Evolutionary conservation across 2,113 vertebrate genomes (phyloP).

Genomic region (Alosa alosa): DNA sequence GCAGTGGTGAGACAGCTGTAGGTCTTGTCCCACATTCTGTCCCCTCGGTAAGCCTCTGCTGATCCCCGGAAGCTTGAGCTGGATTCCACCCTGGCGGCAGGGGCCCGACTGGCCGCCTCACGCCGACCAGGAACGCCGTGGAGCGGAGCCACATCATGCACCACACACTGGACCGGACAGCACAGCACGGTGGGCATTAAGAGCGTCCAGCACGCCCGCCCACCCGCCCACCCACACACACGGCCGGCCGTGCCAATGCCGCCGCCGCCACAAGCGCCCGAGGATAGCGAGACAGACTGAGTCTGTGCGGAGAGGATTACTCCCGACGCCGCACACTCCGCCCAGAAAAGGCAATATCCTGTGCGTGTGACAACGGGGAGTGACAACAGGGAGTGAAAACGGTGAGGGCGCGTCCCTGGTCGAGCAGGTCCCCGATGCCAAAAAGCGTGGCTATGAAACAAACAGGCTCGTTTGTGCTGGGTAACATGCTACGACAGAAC

Average conservation of each 20-base stretch:
- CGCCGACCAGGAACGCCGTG: not conserved
- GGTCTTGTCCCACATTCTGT: conserved; percentile 18
- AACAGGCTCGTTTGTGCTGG: not conserved
- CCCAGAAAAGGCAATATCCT: not conserved
- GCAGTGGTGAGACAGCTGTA: conserved; percentile 9
- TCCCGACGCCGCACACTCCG: not conserved
- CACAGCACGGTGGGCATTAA: not conserved
- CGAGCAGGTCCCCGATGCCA: not conserved
- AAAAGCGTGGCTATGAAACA: not conserved
- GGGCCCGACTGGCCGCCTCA: too few species aligned
- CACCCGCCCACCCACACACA: not conserved
- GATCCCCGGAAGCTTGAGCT: conserved; percentile 33
- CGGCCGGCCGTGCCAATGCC: too few species aligned
- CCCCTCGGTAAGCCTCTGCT: conserved; percentile 12
- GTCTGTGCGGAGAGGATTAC: not conserved
- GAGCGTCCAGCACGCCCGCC: not conserved
- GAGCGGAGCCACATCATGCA: not conserved
- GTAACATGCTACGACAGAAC: not conserved
- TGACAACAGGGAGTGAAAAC: not conserved
- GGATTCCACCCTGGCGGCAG: not conserved
- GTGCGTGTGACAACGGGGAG: not conserved
- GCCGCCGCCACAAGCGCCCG: too few species aligned
- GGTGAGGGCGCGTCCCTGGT: not conserved
- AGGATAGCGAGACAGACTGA: not conserved
- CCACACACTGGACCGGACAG: too few species aligned